phyloP scores from a whole-genome alignment of 1,140 invertebrate species.

The Laupala kohalensis region DNA sequence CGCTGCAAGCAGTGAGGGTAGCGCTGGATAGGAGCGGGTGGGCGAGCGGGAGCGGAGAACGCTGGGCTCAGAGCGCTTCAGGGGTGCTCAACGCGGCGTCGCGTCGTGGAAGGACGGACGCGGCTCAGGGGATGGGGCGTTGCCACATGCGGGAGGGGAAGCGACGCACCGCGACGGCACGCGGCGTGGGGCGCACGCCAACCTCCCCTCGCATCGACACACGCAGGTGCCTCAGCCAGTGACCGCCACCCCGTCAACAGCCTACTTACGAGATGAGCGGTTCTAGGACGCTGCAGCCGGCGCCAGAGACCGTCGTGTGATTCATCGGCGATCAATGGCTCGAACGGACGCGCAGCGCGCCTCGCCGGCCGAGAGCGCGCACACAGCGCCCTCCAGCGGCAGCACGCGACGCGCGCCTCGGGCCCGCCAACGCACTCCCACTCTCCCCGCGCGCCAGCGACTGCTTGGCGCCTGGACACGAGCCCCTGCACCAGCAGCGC shows the following conservation, averaged over 20 bases:
- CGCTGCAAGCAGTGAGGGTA: no score
- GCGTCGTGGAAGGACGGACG: no score
- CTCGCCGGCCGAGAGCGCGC: no score
- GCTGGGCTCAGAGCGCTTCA: neutral
- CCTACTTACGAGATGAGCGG: neutral
- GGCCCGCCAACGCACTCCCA: neutral
- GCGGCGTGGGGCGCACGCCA: neutral
- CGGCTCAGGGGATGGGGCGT: neutral
- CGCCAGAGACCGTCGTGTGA: no score
- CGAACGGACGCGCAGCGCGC: neutral
- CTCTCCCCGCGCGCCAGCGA: no score
- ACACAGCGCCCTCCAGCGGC: neutral
- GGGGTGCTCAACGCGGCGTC: neutral
- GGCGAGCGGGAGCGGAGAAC: neutral
- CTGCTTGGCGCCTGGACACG: neutral
- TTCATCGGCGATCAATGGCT: neutral
- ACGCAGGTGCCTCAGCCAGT: neutral
- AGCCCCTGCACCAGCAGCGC: no score
- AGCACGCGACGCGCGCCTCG: neutral
- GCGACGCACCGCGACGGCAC: no score
- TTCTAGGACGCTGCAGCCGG: neutral
- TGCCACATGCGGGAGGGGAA: no score
- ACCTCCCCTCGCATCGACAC: neutral
- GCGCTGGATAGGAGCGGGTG: neutral
- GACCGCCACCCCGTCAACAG: neutral